A percentile compares a stretch with the other conserved stretches of the same genome.
phyloP scores from a whole-genome alignment of 2,797 vertebrate species.

The Chaunax sp. region DNA sequence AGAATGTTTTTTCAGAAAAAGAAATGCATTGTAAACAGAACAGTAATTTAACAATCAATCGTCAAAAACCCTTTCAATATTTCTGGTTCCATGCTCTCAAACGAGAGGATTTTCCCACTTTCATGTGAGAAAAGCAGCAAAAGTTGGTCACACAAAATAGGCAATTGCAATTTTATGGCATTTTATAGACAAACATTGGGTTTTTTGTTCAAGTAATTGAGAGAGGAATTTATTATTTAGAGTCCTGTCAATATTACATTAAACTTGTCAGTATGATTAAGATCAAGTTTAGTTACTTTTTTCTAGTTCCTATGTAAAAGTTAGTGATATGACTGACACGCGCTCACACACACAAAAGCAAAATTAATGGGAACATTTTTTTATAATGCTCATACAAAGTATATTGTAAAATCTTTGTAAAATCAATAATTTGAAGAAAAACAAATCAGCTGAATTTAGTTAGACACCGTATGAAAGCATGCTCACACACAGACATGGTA shows the following conservation, averaged over 20 bases:
- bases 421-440: slow-evolving; percentile 28
- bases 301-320: not conserved
- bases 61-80: not conserved
- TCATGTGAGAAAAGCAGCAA: no score
- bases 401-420: not conserved
- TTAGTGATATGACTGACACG: not conserved
- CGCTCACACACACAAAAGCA: not conserved
- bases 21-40: no score
- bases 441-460: slow-evolving; percentile 8
- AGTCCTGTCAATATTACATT: not conserved
- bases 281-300: not conserved
- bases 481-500: slow-evolving; percentile 27
- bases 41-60: not conserved
- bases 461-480: slow-evolving; percentile 19
- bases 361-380: not conserved
- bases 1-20: not conserved
- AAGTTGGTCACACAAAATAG: not conserved
- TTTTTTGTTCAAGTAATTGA: no score
- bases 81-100: not conserved
- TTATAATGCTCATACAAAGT: not conserved
- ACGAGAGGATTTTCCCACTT: not conserved
- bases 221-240: not conserved
- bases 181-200: not conserved
- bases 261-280: not conserved
- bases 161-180: not conserved